Evolutionary conservation across 2,797 vertebrate genomes (phyloP), one percentile per base, ranked within the genome.

Genomic region (Xerus rutilus): DNA sequence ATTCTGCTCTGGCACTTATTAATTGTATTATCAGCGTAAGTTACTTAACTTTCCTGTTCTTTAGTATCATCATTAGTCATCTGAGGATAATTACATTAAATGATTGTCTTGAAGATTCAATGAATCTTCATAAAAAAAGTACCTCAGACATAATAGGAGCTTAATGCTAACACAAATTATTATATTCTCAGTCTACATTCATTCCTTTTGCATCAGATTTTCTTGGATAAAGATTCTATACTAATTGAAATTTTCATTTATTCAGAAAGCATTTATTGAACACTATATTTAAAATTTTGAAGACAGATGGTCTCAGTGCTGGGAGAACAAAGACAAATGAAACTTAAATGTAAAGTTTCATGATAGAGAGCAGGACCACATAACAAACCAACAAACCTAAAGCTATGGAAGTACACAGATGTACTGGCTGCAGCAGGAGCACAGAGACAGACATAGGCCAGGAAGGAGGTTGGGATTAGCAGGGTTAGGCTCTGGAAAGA

Each of bases 111-210:
- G 28, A 94, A 73, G 12, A 59, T 15, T 85, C 21, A 86, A 39
- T 89, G 25, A 93, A 20, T 49, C 52, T 30, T 7, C n/a, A 54
- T 81, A 32, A 92, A 95, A 77, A 7, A 7, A 86, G 25, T 74
- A 62, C 7, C 7, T 69, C 10, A 28, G 10, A 72, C 9, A 49
- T 64, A 81, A 23, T 47, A 78, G 84, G 49, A 23, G 15, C n/a
- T 93, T 91, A 94, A 77, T 67, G n/a, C 25, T 89, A 76, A 70
- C 7, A 64, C 52, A 83, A 86, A 83, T 81, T 92, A 83, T 83
- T 65, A 47, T 65, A 13, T 15, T 11, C 6, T 72, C 54, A 93
- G 5, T 91, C 28, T 84, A 43, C 32, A 93, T 25, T 57, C 28
- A 47, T 35, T 94, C 28, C 21, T 76, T 94, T 67, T 70, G 72